phyloP scores from a whole-genome alignment of 2,888 invertebrate species.

The Ptychoptera contaminata region DNA sequence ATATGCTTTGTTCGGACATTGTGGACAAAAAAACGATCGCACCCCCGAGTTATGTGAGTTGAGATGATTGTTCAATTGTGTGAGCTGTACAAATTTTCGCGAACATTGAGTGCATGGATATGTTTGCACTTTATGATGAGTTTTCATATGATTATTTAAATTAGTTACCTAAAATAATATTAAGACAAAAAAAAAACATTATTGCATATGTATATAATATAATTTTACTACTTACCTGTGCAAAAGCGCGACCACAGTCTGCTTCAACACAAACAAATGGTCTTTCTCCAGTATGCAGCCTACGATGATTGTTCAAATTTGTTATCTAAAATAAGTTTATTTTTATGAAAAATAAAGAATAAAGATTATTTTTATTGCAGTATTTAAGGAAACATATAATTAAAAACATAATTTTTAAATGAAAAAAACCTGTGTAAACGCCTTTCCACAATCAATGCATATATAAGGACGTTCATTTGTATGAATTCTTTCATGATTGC shows the following conservation, averaged over 20 bases:
- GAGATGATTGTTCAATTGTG: constrained; percentile 31
- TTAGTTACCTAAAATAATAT: constrained; percentile 26
- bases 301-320: constrained; percentile 30
- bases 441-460: constrained; percentile 31
- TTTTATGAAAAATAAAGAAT: background rate
- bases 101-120: constrained; percentile 32
- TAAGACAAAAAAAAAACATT: background rate
- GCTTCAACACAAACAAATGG: constrained; percentile 32
- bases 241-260: constrained; percentile 31
- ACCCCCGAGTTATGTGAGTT: constrained; percentile 28
- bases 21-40: constrained; percentile 29
- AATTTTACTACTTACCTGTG: constrained; percentile 21
- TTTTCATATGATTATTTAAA: constrained; percentile 32
- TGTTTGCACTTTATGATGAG: constrained; percentile 32
- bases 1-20: constrained; percentile 31
- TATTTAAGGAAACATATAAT: background rate
- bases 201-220: background rate
- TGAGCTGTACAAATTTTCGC: constrained; percentile 31
- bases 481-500: constrained; percentile 31
- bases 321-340: constrained; percentile 20
- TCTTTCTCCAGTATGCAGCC: constrained; percentile 30
- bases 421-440: constrained; percentile 27
- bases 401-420: background rate
- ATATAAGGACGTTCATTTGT: constrained; percentile 32
- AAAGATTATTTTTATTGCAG: background rate